These are phyloP conservation scores for Sorex maritimensis DNA, from an alignment of 2,797 vertebrate genomes.

Conservation along the genomic window DNA sequence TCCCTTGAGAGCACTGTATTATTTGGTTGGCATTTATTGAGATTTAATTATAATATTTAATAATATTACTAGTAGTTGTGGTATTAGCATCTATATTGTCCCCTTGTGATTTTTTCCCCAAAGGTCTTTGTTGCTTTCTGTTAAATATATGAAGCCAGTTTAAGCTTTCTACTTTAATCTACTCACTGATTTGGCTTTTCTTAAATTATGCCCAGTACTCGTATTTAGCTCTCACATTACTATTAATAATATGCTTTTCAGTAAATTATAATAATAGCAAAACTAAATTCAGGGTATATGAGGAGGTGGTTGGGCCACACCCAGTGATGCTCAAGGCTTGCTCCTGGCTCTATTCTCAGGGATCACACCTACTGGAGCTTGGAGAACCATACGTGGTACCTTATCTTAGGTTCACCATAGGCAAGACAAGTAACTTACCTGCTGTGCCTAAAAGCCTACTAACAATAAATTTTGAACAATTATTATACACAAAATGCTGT, in stretches of 20 bases:
- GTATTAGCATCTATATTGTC: neutral
- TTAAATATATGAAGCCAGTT: no score
- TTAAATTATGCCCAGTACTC: neutral
- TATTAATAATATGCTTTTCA: neutral
- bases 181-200: neutral
- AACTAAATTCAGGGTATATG: neutral
- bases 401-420: neutral
- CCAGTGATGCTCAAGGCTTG: no score
- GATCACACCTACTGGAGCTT: no score
- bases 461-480: neutral
- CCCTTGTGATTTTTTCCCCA: neutral
- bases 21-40: constrained; percentile 44
- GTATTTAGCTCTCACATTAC: neutral
- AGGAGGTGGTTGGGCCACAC: no score
- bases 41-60: no score
- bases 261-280: neutral
- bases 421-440: no score
- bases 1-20: neutral
- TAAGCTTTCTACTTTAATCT: neutral
- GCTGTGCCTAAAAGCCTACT: neutral
- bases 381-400: no score
- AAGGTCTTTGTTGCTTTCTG: neutral
- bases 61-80: neutral
- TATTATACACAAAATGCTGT: neutral
- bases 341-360: no score